Base-by-base conservation (phyloP, 2,888 invertebrate genomes). In the Penaeus monodon region DNA sequence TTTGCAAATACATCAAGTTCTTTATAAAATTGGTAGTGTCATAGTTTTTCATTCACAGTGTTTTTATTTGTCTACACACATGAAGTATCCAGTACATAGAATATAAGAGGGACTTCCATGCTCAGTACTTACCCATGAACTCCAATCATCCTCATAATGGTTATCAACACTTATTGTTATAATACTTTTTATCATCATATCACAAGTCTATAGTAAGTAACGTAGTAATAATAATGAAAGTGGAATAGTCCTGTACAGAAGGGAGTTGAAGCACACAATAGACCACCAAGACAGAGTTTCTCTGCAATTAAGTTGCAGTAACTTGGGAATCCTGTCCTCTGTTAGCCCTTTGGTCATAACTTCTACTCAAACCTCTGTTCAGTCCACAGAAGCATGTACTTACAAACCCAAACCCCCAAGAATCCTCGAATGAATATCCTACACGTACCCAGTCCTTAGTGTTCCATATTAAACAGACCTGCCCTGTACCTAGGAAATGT, bases 181-280 rank as follows among this genome's bases (percentile, higher is more conserved):
- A 77, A 63, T 57, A 27, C 44, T 77, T 63, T 63, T 77, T 57
- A 57, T 77, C 44, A 77, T 63, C 77, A 77, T 77, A 77, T 77
- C 77, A 77, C 77, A 77, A 57, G 49, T 77, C 77, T 77, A 77
- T 77, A 77, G 77, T 63, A 77, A 77, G 63, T 77, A 57, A 77
- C 27, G 49, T 77, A 73, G 73, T 77, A 77, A 38, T 77, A 57
- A 77, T 77, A 57, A 27, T 63, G 63, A 57, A 49, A 77, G 77
- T 77, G 77, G 77, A 57, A 49, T 57, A 77, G 77, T 77, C 76
- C 63, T 57, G 33, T 63, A 77, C 77, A 77, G 57, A 77, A 77
- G 57, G 44, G 77, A 77, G 77, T 77, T 77, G 77, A 77, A 77
- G 77, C 77, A 49, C 63, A 33, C 63, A 63, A 77, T 63, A 49